A percentile compares a stretch with the other conserved stretches of the same genome.
Evolutionary conservation across 2,888 invertebrate species (phyloP).

Genomic region (Apoderus coryli): DNA sequence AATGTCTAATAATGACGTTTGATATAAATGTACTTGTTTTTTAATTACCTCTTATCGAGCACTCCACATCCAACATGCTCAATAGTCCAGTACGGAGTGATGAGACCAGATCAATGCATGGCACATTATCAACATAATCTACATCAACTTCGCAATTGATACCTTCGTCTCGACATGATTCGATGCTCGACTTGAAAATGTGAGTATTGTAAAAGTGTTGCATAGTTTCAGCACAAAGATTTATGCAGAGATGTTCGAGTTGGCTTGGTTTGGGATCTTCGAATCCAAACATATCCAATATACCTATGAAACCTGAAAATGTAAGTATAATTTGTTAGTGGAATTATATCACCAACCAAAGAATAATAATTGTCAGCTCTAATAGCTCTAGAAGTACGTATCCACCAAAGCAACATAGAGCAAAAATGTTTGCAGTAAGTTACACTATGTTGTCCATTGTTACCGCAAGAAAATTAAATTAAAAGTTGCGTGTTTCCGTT

Average conservation of each 20-base stretch:
- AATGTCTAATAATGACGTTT: too few relatives aligned
- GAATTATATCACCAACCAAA: too few relatives aligned
- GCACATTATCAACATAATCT: slow-evolving; percentile 89
- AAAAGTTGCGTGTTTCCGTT: too few relatives aligned
- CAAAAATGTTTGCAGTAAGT: too few relatives aligned
- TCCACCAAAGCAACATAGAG: too few relatives aligned
- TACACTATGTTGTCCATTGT: too few relatives aligned
- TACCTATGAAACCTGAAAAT: slow-evolving; percentile 91
- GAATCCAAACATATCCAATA: slow-evolving; percentile 94
- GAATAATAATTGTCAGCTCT: too few relatives aligned
- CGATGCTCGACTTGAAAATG: slow-evolving; percentile 86
- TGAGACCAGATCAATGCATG: slow-evolving; percentile 89
- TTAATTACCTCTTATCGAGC: slow-evolving; percentile 68
- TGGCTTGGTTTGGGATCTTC: slow-evolving; percentile 84
- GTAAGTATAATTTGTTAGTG: too few relatives aligned
- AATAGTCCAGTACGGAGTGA: slow-evolving; percentile 82
- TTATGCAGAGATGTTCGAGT: slow-evolving; percentile 87
- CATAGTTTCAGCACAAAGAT: slow-evolving; percentile 93
- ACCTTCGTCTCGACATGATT: slow-evolving; percentile 50
- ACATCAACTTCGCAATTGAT: slow-evolving; percentile 48
- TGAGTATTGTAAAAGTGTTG: slow-evolving; percentile 97
- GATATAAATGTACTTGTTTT: too few relatives aligned
- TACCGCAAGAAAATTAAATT: too few relatives aligned
- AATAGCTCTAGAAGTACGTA: too few relatives aligned
- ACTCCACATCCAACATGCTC: slow-evolving; percentile 85